Conservation (phyloP, 2,888 invertebrate genomes). For the Nymphalis urticae region DNA sequence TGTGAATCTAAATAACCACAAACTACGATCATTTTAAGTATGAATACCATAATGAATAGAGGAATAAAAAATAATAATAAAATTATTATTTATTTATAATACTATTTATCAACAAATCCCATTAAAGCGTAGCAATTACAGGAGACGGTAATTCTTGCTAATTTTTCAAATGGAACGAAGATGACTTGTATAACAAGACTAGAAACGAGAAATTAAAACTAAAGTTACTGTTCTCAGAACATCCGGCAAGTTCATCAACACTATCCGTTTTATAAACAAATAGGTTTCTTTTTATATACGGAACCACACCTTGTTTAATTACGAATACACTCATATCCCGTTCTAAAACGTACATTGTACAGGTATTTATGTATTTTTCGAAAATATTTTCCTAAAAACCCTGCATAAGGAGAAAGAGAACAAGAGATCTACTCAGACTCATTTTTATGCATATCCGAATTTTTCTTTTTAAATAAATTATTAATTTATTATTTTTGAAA, state of each 20-base stretch:
- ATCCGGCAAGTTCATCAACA: slow-evolving; percentile 35
- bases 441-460: too few relatives aligned
- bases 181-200: slow-evolving; percentile 22
- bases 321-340: not conserved
- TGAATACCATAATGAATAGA: too few relatives aligned
- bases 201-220: slow-evolving; percentile 35
- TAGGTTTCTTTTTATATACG: slow-evolving; percentile 14
- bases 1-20: too few relatives aligned
- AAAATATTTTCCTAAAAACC: too few relatives aligned
- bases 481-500: too few relatives aligned
- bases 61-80: too few relatives aligned
- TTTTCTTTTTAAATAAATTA: too few relatives aligned
- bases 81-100: too few relatives aligned
- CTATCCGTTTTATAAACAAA: slow-evolving; percentile 27
- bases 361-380: not conserved
- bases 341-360: not conserved
- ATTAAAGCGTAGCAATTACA: not conserved
- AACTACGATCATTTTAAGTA: too few relatives aligned
- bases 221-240: slow-evolving; percentile 30
- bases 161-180: slow-evolving; percentile 17
- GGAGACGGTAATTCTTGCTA: not conserved
- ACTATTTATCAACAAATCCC: too few relatives aligned
- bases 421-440: too few relatives aligned
- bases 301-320: slow-evolving; percentile 12
- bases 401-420: too few relatives aligned